Conservation (phyloP, 2,797 vertebrate species). For the Epinephelus awoara region DNA sequence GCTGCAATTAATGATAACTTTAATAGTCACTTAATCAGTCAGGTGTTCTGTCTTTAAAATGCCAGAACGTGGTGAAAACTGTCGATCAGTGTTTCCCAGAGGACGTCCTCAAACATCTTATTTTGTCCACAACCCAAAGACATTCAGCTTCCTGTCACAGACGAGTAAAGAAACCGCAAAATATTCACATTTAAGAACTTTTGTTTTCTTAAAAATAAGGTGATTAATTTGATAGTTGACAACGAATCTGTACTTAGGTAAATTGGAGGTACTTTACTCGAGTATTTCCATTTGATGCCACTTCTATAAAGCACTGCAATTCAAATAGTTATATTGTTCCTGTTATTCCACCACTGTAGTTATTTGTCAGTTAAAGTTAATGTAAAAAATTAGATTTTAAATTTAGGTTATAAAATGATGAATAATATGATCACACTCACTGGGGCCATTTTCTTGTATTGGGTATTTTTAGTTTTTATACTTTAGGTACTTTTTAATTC, state of each 20-base stretch:
- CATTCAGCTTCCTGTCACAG: too few species aligned
- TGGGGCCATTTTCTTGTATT: not conserved
- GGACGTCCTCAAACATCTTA: too few species aligned
- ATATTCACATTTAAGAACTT: too few species aligned
- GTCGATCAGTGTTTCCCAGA: too few species aligned
- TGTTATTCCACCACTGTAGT: not conserved
- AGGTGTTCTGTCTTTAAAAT: too few species aligned
- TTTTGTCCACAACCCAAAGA: too few species aligned
- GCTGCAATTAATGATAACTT: too few species aligned
- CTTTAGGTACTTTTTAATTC: not conserved
- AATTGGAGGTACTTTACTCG: conserved; percentile 15
- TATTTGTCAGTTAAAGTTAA: not conserved
- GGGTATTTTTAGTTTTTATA: not conserved
- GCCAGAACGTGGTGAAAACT: too few species aligned
- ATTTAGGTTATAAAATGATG: not conserved
- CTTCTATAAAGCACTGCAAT: not conserved
- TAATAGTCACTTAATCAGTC: too few species aligned
- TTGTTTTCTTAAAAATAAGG: too few species aligned
- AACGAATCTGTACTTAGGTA: not conserved
- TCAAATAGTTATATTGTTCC: not conserved
- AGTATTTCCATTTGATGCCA: conserved; percentile 19
- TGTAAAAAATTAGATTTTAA: conserved; percentile 1
- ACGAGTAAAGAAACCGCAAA: too few species aligned
- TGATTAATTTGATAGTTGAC: too few species aligned
- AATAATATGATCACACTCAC: not conserved